Conservation (phyloP, 2,113 vertebrate genomes). For the Macquaria ambigua region DNA sequence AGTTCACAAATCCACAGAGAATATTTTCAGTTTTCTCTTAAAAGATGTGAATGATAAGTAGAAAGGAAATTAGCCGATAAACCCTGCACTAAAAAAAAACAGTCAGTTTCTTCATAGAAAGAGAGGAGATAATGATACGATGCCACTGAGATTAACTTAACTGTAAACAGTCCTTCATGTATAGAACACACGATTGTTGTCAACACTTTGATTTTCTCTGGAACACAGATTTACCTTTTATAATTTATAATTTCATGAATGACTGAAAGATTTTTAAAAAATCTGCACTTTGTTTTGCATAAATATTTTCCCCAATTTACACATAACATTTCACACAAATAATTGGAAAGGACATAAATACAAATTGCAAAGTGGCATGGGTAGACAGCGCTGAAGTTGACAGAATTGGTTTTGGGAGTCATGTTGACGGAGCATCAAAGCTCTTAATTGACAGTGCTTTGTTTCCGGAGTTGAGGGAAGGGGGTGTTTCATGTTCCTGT, state of each 20-base stretch:
- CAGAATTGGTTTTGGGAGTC: constrained; percentile 78
- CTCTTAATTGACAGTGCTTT: constrained; percentile 86
- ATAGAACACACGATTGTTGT: constrained; percentile 19
- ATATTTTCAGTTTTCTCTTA: neutral
- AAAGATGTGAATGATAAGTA: neutral
- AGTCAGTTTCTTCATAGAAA: neutral
- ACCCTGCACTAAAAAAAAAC: neutral
- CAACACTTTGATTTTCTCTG: neutral
- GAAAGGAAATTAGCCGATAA: neutral
- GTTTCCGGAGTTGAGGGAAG: constrained; percentile 81
- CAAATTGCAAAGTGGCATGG: constrained; percentile 71
- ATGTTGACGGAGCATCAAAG: constrained; percentile 77
- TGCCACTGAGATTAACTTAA: neutral
- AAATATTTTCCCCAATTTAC: constrained; percentile 73
- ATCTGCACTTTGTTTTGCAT: constrained; percentile 56
- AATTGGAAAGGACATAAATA: constrained; percentile 83
- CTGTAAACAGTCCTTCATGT: neutral
- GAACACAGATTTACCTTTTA: constrained; percentile 43
- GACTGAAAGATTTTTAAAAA: constrained; percentile 58
- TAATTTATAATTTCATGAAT: constrained; percentile 61
- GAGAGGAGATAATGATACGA: neutral
- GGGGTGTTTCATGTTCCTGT: constrained; percentile 87
- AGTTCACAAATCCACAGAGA: neutral
- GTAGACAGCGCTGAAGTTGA: constrained; percentile 70
- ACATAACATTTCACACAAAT: constrained; percentile 72